Base-by-base conservation (phyloP, 2,888 invertebrate species). In the Mythimna impura region DNA sequence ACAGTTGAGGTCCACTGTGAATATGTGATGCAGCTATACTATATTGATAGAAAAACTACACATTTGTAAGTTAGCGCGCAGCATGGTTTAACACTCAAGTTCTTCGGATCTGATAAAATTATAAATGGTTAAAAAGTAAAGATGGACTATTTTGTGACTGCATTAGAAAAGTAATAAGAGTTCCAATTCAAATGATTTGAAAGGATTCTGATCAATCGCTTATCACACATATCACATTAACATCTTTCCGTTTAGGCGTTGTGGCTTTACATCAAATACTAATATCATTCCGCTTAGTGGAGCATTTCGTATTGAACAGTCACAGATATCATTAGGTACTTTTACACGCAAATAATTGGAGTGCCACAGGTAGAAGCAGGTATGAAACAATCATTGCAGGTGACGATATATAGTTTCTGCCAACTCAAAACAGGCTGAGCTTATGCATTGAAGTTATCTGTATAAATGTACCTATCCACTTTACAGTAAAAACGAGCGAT, bases 1-100 rank as follows among this genome's bases (percentile, higher is more conserved):
- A 58, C 54, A 52, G 17, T 73, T 77, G 43, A 47, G 25, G 9
- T 43, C 52, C 40, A 60, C n/a, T 60, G 14, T 34, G 10, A 34
- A n/a, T 34, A n/a, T 60, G 12, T 60, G 50, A 40, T 17, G 50
- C 43, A 43, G 25, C 34, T 52, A 34, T 55, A 64, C 25, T 34
- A 52, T 17, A 52, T 34, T 68, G 14, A 12, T 43, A 25, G 52
- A 20, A 65, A 57, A 50, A 30, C n/a, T 52, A 22, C 25, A 22
- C 14, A 30, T 3, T 47, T 17, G 8, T n/a, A n/a, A 52, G 22
- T 34, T 8, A 30, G 8, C 3, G 25, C n/a, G 14, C 17, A 40
- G 6, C 20, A 20, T 64, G 3, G 12, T 17, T 7, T 25, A 1
- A 20, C 8, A 54, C 14, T 20, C 40, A 40, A 52, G 22, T 65